Percentiles rank a stretch among this genome's conserved stretches.
Conservation (phyloP, 2,888 invertebrate species). For the Apotomis turbidana region DNA sequence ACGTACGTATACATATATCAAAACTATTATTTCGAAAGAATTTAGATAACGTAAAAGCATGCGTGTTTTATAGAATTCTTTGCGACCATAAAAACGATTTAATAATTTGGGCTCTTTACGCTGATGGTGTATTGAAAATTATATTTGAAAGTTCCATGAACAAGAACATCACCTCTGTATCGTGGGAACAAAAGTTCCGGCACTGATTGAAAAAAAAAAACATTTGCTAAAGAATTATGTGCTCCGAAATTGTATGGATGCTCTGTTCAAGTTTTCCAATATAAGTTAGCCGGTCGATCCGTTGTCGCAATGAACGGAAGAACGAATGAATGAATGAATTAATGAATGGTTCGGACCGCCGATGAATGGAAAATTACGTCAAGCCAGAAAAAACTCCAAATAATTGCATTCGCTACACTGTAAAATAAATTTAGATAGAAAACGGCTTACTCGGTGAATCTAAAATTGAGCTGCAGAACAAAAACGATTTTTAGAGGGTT, state of each 20-base stretch:
- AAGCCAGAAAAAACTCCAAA: conserved; percentile 9
- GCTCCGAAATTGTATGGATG: conserved; percentile 41
- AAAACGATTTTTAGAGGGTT: conserved; percentile 4
- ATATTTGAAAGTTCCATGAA: too few species aligned
- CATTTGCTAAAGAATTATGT: conserved; percentile 40
- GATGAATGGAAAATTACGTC: conserved; percentile 34
- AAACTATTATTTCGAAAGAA: too few species aligned
- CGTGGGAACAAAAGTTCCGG: background rate
- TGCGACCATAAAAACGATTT: too few species aligned
- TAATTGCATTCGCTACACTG: conserved; percentile 1
- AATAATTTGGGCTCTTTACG: too few species aligned
- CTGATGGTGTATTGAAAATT: too few species aligned
- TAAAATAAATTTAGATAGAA: conserved; percentile 6
- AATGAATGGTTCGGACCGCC: conserved; percentile 13
- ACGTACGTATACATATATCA: too few species aligned
- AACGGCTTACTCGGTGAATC: background rate
- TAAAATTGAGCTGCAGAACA: background rate
- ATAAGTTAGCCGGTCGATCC: conserved; percentile 43
- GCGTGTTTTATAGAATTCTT: too few species aligned
- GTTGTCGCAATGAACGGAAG: conserved; percentile 30
- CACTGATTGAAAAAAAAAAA: conserved; percentile 27
- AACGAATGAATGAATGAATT: conserved; percentile 33
- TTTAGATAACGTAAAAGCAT: too few species aligned
- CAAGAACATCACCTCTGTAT: background rate
- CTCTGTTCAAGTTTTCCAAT: conserved; percentile 44